Base-by-base conservation (phyloP, 2,113 vertebrate genomes). In the Pipa parva region DNA sequence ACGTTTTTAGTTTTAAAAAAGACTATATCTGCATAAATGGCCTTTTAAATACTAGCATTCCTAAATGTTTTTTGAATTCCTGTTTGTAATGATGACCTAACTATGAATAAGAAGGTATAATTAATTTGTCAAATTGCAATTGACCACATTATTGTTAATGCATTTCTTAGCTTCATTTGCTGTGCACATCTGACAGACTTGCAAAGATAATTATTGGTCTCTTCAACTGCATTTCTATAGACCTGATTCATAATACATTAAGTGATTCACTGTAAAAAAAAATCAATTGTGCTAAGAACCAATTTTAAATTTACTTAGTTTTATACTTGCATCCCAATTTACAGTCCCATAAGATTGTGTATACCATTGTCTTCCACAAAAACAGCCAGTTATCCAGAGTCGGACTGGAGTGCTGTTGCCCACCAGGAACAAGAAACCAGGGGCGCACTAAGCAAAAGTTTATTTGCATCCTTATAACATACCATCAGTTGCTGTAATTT, bases 11-110 rank as follows among this genome's bases (percentile, higher is more conserved):
- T 76, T 60, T 75, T 74, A 79, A 76, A 79, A 60, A n/a, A n/a
- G n/a, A 85, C 77, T 79, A 80, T 77, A 77, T 82, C 85, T 79
- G 56, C 73, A 71, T 86, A 87, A 89, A 80, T 85, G 80, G 70
- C 72, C 82, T 74, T 77, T 74, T 84, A 83, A 84, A 82, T 74
- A 72, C 77, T 79, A 72, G 59, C 82, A 74, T 75, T 74, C 54
- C 67, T 80, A 85, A 83, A 79, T 82, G 83, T 82, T 77, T 83
- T 11, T 2, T 62, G 59, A 71, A 78, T 71, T 72, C 63, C 59
- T 73, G 64, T 75, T 77, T 76, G 67, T 71, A 62, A 66, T 36
- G 1, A 22, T 82, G 79, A 81, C 81, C 76, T 78, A 67, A 65
- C 22, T 20, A 69, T 75, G 75, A 74, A 83, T 76, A 61, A 73